Conservation (phyloP, 1,140 invertebrate species). For the fruit fly (Drosophila melanogaster) region DNA sequence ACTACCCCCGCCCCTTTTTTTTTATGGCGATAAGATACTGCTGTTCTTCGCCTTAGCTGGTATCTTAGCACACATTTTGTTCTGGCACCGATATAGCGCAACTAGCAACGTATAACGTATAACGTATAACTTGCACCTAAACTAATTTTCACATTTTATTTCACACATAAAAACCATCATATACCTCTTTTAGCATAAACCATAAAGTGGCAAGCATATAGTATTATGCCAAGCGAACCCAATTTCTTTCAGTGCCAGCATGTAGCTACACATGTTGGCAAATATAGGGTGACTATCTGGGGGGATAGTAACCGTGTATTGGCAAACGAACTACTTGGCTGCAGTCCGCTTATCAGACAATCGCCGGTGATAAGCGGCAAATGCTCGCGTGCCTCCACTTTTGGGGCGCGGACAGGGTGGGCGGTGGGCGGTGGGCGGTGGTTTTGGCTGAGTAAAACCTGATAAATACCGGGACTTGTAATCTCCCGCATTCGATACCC, state of each 20-base stretch:
- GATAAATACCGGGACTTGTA: constrained; percentile 18
- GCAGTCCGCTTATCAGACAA: constrained; percentile 56
- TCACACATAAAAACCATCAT: too few species aligned
- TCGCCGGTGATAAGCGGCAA: constrained; percentile 59
- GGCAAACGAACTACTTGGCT: constrained; percentile 27
- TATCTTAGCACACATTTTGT: constrained; percentile 26
- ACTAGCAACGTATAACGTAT: background rate
- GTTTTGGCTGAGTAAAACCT: background rate
- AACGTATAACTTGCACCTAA: constrained; percentile 5
- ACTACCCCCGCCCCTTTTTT: background rate
- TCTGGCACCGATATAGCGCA: background rate
- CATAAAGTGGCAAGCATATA: too few species aligned
- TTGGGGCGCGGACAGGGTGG: background rate
- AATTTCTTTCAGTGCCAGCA: background rate
- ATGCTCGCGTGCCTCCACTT: constrained; percentile 65
- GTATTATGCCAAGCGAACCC: too few species aligned
- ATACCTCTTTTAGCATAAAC: background rate
- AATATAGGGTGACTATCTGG: constrained; percentile 11
- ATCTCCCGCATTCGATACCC: constrained; percentile 38
- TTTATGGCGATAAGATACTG: constrained; percentile 24
- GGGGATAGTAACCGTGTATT: constrained; percentile 12
- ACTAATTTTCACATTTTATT: background rate
- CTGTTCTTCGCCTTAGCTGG: constrained; percentile 20
- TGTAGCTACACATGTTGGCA: constrained; percentile 33
- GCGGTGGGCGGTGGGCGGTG: constrained; percentile 6